Evolutionary conservation across 2,888 invertebrate genomes (phyloP).

Genomic region (Chironomus tentans): DNA sequence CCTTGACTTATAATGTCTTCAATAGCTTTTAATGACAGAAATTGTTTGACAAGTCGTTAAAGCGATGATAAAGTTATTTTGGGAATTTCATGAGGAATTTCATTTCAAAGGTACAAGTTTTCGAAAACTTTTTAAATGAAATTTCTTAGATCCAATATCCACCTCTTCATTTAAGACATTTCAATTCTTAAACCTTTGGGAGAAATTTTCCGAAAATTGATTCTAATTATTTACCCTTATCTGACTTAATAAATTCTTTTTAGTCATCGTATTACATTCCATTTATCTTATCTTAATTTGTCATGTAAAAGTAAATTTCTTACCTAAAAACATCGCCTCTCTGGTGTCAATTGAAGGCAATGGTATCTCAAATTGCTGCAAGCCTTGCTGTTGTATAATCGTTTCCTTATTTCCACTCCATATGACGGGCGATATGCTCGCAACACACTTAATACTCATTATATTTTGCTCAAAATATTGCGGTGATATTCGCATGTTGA

Average conservation of each 20-base stretch:
- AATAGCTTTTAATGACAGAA: too few relatives aligned
- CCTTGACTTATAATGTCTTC: too few relatives aligned
- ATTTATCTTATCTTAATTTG: background rate
- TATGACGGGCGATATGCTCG: constrained; percentile 51
- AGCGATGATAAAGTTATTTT: too few relatives aligned
- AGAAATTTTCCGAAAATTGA: background rate
- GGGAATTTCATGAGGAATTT: too few relatives aligned
- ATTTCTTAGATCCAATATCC: too few relatives aligned
- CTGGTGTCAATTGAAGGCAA: constrained; percentile 47
- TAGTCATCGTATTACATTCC: background rate
- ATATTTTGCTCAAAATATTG: constrained; percentile 51
- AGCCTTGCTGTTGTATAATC: constrained; percentile 46
- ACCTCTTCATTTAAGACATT: too few relatives aligned
- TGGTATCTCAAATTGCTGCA: constrained; percentile 19
- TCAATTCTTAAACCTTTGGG: too few relatives aligned
- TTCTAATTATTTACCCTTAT: too few relatives aligned
- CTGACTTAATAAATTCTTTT: too few relatives aligned
- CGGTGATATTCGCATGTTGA: constrained; percentile 47
- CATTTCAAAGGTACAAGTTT: too few relatives aligned
- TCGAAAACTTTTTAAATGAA: too few relatives aligned
- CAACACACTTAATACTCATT: constrained; percentile 53
- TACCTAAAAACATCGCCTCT: constrained; percentile 53
- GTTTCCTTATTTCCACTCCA: constrained; percentile 53
- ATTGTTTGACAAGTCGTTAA: too few relatives aligned
- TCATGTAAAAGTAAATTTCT: constrained; percentile 32